phyloP scores from a whole-genome alignment of 2,113 vertebrate genomes.

The Oryctolagus cuniculus region DNA sequence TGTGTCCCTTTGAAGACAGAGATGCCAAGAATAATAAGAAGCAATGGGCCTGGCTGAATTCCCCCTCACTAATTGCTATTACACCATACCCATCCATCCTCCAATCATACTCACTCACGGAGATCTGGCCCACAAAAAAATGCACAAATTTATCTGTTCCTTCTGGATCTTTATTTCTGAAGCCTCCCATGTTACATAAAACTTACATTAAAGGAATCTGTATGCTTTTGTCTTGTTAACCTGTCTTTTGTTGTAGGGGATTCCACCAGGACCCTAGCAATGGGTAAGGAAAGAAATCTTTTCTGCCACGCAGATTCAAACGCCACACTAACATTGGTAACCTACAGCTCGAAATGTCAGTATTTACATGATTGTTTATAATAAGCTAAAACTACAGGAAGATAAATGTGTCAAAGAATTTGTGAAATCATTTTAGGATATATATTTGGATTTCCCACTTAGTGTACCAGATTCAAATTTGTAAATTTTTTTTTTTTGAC shows the following conservation, averaged over 20 bases:
- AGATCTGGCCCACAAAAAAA: background rate
- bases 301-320: background rate
- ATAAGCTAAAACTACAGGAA: background rate
- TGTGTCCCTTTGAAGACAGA: background rate
- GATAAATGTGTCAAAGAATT: background rate
- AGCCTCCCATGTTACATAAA: background rate
- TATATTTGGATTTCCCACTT: background rate
- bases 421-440: conserved; percentile 5
- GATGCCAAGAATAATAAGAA: background rate
- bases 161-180: background rate
- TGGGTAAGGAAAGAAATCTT: background rate
- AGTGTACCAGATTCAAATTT: background rate
- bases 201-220: background rate
- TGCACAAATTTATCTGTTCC: background rate
- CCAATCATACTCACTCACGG: background rate
- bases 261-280: background rate
- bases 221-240: background rate
- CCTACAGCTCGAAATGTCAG: background rate
- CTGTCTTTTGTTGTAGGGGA: background rate
- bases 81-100: background rate
- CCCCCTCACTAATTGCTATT: too few relatives aligned
- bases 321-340: background rate
- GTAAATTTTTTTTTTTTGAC: too few relatives aligned
- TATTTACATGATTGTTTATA: background rate
- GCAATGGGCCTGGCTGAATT: background rate